phyloP scores from a whole-genome alignment of 2,888 invertebrate species.

The Peribatodes rhomboidaria region DNA sequence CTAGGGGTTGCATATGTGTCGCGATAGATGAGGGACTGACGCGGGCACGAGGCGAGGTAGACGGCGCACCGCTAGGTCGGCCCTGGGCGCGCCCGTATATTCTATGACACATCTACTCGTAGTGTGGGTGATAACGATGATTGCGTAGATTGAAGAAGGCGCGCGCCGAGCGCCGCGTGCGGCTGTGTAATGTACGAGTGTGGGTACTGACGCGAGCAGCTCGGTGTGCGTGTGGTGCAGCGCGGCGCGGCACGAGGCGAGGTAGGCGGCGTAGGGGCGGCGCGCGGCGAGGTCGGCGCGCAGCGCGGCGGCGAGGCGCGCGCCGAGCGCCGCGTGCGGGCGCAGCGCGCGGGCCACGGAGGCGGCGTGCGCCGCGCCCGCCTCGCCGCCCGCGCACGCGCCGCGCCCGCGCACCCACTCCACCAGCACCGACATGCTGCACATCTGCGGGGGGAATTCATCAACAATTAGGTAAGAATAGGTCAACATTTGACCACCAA shows the following conservation, averaged over 20 bases:
- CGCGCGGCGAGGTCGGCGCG: constrained; percentile 77
- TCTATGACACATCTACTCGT: too few relatives aligned
- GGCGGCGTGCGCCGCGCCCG: constrained; percentile 57
- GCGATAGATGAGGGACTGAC: too few relatives aligned
- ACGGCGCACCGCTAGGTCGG: too few relatives aligned
- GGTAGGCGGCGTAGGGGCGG: constrained; percentile 76
- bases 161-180: too few relatives aligned
- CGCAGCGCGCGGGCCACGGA: constrained; percentile 54
- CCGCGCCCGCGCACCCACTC: constrained; percentile 74
- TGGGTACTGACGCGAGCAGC: constrained; percentile 13
- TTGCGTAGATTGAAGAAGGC: too few relatives aligned
- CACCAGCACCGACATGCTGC: constrained; percentile 69
- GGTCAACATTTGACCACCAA: too few relatives aligned
- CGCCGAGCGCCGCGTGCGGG: constrained; percentile 53
- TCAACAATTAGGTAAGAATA: too few relatives aligned
- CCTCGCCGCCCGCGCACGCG: constrained; percentile 55
- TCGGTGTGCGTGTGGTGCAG: constrained; percentile 42
- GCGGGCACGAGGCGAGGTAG: too few relatives aligned
- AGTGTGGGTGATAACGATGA: too few relatives aligned
- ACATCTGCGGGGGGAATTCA: constrained; percentile 57
- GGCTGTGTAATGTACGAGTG: neutral
- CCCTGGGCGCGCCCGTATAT: too few relatives aligned
- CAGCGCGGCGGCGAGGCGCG: constrained; percentile 72
- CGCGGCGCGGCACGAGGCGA: constrained; percentile 72
- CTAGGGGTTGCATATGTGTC: too few relatives aligned